Conservation (phyloP, 1,140 invertebrate species). For the Meloidogyne chitwoodi region DNA sequence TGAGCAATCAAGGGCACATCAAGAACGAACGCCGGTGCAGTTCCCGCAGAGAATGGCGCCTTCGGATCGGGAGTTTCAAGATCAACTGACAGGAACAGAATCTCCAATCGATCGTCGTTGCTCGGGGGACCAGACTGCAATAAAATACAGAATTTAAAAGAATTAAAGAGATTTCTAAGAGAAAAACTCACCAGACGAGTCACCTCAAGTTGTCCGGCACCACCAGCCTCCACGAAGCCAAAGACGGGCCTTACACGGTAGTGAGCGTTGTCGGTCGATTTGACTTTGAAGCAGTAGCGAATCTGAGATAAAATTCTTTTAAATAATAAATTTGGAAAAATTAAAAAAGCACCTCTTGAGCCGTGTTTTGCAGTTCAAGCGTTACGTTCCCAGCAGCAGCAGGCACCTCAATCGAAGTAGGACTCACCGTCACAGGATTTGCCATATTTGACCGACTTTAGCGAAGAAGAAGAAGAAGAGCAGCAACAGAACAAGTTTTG, state of each 20-base stretch:
- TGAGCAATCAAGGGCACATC: not conserved
- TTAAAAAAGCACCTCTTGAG: not conserved
- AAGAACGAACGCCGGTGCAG: not conserved
- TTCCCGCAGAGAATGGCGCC: not conserved
- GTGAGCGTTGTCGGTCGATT: constrained; percentile 47
- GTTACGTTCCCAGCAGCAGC: not conserved
- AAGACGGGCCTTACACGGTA: constrained; percentile 49
- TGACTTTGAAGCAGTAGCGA: constrained; percentile 41
- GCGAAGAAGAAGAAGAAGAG: not conserved
- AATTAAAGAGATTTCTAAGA: not conserved
- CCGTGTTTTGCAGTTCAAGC: not conserved
- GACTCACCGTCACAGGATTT: not conserved
- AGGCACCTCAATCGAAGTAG: not conserved
- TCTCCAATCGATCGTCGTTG: not conserved
- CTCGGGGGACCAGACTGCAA: not conserved
- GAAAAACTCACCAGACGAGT: constrained; percentile 37
- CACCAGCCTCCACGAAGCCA: constrained; percentile 44
- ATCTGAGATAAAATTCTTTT: not conserved
- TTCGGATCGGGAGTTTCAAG: not conserved
- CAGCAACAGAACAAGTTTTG: not conserved
- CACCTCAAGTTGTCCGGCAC: constrained; percentile 28
- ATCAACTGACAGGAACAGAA: not conserved
- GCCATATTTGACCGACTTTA: not conserved
- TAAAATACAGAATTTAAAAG: not conserved
- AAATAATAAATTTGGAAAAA: too few species aligned